Base-by-base conservation (phyloP, 2,888 invertebrate genomes). In the Drosophila ochracea region DNA sequence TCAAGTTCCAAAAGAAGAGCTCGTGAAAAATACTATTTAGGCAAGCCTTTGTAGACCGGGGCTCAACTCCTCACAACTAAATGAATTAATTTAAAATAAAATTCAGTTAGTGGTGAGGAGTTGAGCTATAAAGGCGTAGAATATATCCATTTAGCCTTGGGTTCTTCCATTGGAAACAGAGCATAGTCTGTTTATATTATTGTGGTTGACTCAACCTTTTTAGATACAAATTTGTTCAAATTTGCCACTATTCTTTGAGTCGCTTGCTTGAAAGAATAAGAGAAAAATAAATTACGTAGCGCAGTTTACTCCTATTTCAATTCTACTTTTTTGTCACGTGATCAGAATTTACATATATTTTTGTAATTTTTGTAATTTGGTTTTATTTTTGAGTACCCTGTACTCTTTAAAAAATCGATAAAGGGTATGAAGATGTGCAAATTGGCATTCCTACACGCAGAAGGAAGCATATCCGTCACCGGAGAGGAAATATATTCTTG, bases 301-400 rank as follows among this genome's bases (percentile, higher is more conserved):
- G 43, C 54, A 43, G 55, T 55, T 28, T 65, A 33, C 58, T 9
- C n/a, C 25, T 33, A 52, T 33, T 50, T 30, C 50, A 21, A 41
- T 33, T 53, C 21, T 21, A 21, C 55, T 61, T 64, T 68, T 57
- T 68, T 67, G 28, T 62, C 73, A 66, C 57, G 70, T 77, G 82
- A 82, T 84, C 86, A 82, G 82, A 75, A 80, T 82, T 80, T 86
- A 60, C 63, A 43, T 50, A 57, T 59, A 57, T n/a, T 64, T 55
- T 16, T 43, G 31, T 41, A 57, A 52, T 50, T 49, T 65, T 76
- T 62, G 41, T 11, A 41, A 61, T 28, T 55, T 50, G 4, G 9
- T 9, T 49, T 30, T 52, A 39, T 41, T 31, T 41, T 49, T 50
- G 49, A 57, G 39, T 68, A 49, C 2, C 21, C 13, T 7, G 13